Evolutionary conservation across 2,797 vertebrate species (phyloP).

Genomic region (Microctenopoma lineatum): DNA sequence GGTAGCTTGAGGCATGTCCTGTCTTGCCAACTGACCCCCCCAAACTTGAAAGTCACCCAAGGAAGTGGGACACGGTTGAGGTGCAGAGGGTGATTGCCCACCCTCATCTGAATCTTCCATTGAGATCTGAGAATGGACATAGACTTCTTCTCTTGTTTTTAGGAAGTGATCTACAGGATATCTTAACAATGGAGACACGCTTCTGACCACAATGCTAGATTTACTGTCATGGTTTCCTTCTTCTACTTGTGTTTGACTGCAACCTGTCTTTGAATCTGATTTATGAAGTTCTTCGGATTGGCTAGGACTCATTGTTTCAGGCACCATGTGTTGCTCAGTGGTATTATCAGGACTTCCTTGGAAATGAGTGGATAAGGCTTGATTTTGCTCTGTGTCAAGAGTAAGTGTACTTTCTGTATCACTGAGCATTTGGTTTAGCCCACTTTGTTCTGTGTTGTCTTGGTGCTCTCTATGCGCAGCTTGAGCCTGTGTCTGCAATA

Average conservation of each 20-base stretch:
- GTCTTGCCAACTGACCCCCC: slow-evolving; percentile 59
- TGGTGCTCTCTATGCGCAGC: slow-evolving; percentile 31
- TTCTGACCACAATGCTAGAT: slow-evolving; percentile 51
- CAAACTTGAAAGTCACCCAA: slow-evolving; percentile 73
- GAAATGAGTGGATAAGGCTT: slow-evolving; percentile 15
- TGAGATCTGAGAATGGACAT: slow-evolving; percentile 82
- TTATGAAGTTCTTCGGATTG: slow-evolving; percentile 63
- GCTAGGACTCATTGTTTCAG: slow-evolving; percentile 40
- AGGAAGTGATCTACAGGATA: slow-evolving; percentile 78
- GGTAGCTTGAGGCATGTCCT: slow-evolving; percentile 42
- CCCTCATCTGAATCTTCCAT: slow-evolving; percentile 83
- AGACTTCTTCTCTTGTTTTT: slow-evolving; percentile 81
- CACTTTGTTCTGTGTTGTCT: slow-evolving; percentile 35
- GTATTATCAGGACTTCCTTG: slow-evolving; percentile 30
- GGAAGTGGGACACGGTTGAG: slow-evolving; percentile 47
- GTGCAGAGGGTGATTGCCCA: slow-evolving; percentile 63
- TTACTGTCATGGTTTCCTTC: slow-evolving; percentile 58
- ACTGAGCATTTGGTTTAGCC: slow-evolving; percentile 17
- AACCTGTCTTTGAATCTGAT: slow-evolving; percentile 43
- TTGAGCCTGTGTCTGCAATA: slow-evolving; percentile 63
- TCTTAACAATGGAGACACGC: slow-evolving; percentile 71
- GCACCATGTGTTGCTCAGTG: slow-evolving; percentile 20
- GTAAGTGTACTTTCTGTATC: slow-evolving; percentile 9
- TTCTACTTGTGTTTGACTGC: slow-evolving; percentile 38
- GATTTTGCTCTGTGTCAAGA: slow-evolving; percentile 30